These are phyloP conservation scores for Sprattus sprattus DNA, from an alignment of 2,113 vertebrate species.

Conservation along the genomic window DNA sequence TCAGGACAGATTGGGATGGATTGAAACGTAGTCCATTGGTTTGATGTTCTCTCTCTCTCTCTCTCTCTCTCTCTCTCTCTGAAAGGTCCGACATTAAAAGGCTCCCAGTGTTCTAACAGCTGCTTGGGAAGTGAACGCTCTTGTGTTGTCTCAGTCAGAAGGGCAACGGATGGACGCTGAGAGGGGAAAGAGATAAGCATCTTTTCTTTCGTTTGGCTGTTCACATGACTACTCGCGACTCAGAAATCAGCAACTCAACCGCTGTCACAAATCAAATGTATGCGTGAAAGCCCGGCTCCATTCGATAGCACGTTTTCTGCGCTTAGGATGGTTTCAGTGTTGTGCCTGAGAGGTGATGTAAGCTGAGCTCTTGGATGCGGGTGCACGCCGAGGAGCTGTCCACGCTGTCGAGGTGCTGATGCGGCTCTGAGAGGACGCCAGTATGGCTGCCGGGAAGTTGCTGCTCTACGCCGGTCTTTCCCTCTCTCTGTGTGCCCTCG, in stretches of 20 bases:
- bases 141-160: constrained; percentile 40
- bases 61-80: background rate
- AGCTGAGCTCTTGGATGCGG: constrained; percentile 55
- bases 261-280: background rate
- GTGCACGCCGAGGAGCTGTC: constrained; percentile 68
- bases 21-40: background rate
- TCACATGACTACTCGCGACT: background rate
- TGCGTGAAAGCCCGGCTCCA: background rate
- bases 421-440: constrained; percentile 70
- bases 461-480: constrained; percentile 97
- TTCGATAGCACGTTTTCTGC: constrained; percentile 10
- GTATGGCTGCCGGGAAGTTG: constrained; percentile 98
- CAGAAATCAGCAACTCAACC: background rate
- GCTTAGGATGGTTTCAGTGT: constrained; percentile 37
- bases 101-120: background rate
- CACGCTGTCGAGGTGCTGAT: constrained; percentile 81
- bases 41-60: background rate
- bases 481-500: constrained; percentile 94
- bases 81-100: no score
- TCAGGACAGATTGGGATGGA: no score
- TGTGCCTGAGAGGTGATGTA: constrained; percentile 61
- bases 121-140: background rate
- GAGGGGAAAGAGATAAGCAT: constrained; percentile 58
- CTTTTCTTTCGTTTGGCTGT: constrained; percentile 29
- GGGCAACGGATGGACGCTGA: constrained; percentile 53